These are phyloP conservation scores for Sebastes umbrosus DNA, from an alignment of 2,797 vertebrate species.

Conservation along the genomic window DNA sequence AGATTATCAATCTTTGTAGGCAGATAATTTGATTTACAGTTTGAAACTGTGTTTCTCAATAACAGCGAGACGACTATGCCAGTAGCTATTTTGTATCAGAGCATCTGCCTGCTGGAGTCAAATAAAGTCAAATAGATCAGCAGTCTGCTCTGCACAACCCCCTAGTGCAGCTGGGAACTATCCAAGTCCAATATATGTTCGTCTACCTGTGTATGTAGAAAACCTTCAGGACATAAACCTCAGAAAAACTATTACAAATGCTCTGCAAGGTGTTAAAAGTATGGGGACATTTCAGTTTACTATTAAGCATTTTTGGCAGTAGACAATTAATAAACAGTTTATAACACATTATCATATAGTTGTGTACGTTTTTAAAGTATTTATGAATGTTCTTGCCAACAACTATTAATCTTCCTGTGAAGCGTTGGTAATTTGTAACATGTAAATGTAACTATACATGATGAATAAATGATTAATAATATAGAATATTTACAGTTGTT, in stretches of 20 bases:
- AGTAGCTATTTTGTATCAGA: background rate
- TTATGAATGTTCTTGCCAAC: background rate
- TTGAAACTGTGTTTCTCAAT: background rate
- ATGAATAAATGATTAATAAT: background rate
- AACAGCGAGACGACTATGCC: background rate
- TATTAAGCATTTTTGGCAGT: background rate
- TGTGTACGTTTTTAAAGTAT: background rate
- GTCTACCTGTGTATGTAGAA: background rate
- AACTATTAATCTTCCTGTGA: background rate
- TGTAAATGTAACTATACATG: background rate
- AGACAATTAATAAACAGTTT: background rate
- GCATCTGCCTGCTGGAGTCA: background rate
- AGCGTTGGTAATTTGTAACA: background rate
- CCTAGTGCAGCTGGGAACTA: background rate
- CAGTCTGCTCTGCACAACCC: background rate
- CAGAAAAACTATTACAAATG: background rate
- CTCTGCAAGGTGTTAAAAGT: background rate
- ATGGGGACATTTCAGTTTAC: background rate
- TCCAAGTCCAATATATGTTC: background rate
- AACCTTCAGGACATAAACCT: background rate
- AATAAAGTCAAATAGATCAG: background rate
- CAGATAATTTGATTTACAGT: background rate
- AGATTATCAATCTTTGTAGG: constrained; percentile 1
- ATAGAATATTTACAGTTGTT: background rate
- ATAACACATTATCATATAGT: background rate